These are phyloP conservation scores for Pyrgus malvae DNA, from an alignment of 2,888 invertebrate genomes.

Conservation along the genomic window DNA sequence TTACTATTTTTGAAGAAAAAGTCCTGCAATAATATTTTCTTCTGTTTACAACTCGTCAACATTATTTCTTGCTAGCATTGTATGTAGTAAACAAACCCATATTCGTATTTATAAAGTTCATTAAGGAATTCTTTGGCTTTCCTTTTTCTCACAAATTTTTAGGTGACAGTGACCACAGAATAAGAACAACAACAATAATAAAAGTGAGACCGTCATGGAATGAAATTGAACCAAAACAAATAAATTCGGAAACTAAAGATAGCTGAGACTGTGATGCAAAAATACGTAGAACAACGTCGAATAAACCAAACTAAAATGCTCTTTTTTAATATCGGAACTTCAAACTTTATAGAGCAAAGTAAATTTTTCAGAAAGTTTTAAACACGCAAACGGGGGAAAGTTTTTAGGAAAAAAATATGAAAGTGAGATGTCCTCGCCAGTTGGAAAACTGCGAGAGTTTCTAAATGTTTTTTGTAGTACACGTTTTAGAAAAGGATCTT, in stretches of 20 bases:
- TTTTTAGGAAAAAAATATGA: slow-evolving; percentile 16
- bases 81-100: too few relatives aligned
- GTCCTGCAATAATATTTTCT: too few relatives aligned
- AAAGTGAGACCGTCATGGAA: too few relatives aligned
- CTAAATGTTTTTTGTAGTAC: background rate
- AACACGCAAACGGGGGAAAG: background rate
- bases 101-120: too few relatives aligned
- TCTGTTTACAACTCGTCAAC: too few relatives aligned
- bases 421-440: slow-evolving; percentile 12
- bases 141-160: too few relatives aligned
- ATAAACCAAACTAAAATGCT: slow-evolving; percentile 10
- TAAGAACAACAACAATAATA: too few relatives aligned
- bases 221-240: background rate
- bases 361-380: slow-evolving; percentile 3
- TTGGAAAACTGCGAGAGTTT: background rate
- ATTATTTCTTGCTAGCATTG: too few relatives aligned
- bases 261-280: background rate
- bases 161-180: too few relatives aligned
- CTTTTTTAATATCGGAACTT: slow-evolving; percentile 13
- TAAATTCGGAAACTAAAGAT: background rate
- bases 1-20: too few relatives aligned
- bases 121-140: too few relatives aligned
- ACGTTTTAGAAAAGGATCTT: background rate
- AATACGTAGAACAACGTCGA: background rate
- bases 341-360: slow-evolving; percentile 17